phyloP scores from a whole-genome alignment of 2,113 vertebrate genomes.

The Gavialis gangeticus region DNA sequence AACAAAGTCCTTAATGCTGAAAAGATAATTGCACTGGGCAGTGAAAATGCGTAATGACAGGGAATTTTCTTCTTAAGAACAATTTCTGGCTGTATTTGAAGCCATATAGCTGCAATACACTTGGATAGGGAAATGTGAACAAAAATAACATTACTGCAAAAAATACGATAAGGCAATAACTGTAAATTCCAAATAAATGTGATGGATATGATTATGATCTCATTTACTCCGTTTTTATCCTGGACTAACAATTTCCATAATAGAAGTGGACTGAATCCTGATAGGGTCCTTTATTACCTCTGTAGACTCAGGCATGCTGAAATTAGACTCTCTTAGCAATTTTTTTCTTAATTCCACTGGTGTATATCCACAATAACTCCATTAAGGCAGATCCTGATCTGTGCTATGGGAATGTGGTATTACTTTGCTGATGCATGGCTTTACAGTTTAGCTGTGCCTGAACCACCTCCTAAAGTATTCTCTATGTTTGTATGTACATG shows the following conservation, averaged over 20 bases:
- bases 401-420: background rate
- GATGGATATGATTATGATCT: background rate
- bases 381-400: background rate
- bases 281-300: background rate
- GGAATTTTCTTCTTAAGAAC: background rate
- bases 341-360: background rate
- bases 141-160: background rate
- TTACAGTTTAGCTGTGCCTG: background rate
- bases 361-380: background rate
- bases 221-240: background rate
- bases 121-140: background rate
- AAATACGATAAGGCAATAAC: background rate
- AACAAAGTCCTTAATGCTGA: background rate
- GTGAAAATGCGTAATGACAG: background rate
- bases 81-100: background rate
- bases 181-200: background rate
- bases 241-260: background rate
- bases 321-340: background rate
- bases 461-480: background rate
- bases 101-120: background rate
- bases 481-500: no score
- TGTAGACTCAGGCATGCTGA: background rate
- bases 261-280: background rate
- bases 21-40: background rate
- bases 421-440: fast-evolving